phyloP scores from a whole-genome alignment of 2,888 invertebrate genomes.

The Catocala sponsa region DNA sequence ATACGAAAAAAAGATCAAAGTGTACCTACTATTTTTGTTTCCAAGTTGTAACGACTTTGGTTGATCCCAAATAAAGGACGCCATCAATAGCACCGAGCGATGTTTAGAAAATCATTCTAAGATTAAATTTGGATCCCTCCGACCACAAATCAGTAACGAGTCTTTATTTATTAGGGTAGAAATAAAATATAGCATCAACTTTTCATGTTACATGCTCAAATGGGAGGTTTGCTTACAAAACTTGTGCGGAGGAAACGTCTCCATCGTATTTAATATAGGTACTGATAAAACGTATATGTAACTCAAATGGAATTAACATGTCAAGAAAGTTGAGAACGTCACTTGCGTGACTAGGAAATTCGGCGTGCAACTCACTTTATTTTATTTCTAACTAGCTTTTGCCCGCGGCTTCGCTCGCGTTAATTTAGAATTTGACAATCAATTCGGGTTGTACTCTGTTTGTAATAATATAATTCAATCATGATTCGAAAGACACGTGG shows the following conservation, averaged over 20 bases:
- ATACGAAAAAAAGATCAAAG: background rate
- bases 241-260: conserved; percentile 37
- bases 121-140: conserved; percentile 45
- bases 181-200: conserved; percentile 54
- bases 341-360: too few relatives aligned
- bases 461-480: too few relatives aligned
- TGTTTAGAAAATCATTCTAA: conserved; percentile 49
- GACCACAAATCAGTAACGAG: conserved; percentile 51
- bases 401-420: too few relatives aligned
- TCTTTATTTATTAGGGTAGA: conserved; percentile 53
- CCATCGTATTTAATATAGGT: conserved; percentile 33
- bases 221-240: conserved; percentile 45
- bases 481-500: too few relatives aligned
- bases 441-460: too few relatives aligned
- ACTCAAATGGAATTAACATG: conserved; percentile 27
- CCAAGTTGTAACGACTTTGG: background rate
- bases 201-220: conserved; percentile 49
- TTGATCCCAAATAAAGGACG: conserved; percentile 27
- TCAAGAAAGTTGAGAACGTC: background rate
- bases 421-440: too few relatives aligned
- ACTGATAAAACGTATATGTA: conserved; percentile 28
- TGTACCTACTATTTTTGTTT: conserved; percentile 6
- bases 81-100: conserved; percentile 22
- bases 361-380: too few relatives aligned
- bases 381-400: too few relatives aligned